Conservation (phyloP, 2,888 invertebrate genomes). For the Caradrina kadenii region DNA sequence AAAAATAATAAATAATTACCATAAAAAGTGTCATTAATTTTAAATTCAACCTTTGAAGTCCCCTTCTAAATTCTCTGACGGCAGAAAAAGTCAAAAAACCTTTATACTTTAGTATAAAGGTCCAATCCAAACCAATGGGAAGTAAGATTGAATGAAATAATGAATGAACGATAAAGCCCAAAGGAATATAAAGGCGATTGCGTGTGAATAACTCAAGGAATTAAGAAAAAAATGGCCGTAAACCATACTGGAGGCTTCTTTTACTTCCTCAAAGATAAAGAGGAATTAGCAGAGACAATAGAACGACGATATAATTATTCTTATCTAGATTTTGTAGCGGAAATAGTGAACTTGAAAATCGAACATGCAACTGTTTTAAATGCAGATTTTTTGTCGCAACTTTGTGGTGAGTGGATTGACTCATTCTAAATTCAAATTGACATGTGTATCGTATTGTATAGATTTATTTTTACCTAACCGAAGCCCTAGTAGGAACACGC, state of each 20-base stretch:
- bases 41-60: conserved; percentile 6
- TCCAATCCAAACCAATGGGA: conserved; percentile 28
- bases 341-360: conserved; percentile 38
- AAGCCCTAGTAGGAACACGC: too few relatives aligned
- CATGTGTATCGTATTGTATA: neutral
- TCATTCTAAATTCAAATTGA: neutral
- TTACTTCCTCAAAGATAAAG: conserved; percentile 51
- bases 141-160: conserved; percentile 50
- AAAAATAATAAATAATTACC: too few relatives aligned
- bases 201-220: conserved; percentile 45
- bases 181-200: conserved; percentile 43
- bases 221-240: conserved; percentile 26
- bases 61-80: neutral
- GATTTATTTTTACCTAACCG: too few relatives aligned
- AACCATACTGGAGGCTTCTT: conserved; percentile 42
- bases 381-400: neutral
- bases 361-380: conserved; percentile 14
- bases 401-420: neutral
- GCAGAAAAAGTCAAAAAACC: conserved; percentile 11
- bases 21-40: neutral
- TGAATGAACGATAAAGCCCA: conserved; percentile 50
- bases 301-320: conserved; percentile 31
- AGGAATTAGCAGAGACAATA: conserved; percentile 51
- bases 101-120: conserved; percentile 17
- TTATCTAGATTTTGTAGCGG: conserved; percentile 48